These are phyloP conservation scores for Drosophila tripunctata DNA, from an alignment of 2,888 invertebrate genomes.

Conservation along the genomic window DNA sequence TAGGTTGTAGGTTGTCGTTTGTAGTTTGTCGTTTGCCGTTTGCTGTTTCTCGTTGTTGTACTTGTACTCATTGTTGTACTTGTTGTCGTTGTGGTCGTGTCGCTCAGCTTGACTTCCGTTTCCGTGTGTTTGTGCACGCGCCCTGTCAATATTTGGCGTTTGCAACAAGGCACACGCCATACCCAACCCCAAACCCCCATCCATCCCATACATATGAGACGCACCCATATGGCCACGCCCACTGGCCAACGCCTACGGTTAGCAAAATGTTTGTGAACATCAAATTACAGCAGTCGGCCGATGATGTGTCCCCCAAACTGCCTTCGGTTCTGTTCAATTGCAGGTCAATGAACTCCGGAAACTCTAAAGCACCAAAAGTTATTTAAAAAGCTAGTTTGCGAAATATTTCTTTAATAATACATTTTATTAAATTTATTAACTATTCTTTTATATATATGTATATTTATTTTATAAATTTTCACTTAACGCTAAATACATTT, in stretches of 20 bases:
- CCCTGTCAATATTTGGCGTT: constrained; percentile 74
- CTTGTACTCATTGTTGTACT: constrained; percentile 31
- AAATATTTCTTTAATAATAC: constrained; percentile 63
- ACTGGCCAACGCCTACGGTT: constrained; percentile 25
- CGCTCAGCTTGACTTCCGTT: constrained; percentile 72
- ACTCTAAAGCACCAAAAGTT: too few relatives aligned
- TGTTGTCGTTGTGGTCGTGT: constrained; percentile 67
- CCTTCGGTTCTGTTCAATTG: background rate
- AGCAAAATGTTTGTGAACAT: constrained; percentile 59
- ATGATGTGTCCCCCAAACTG: constrained; percentile 13
- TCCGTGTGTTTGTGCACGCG: constrained; percentile 71
- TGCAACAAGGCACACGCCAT: constrained; percentile 67
- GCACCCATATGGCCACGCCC: constrained; percentile 33
- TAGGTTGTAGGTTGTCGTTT: constrained; percentile 33
- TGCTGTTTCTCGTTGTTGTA: constrained; percentile 13
- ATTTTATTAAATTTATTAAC: constrained; percentile 81
- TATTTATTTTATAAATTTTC: constrained; percentile 54
- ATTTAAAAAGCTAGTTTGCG: background rate
- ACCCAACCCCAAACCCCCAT: constrained; percentile 24
- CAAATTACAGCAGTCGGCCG: constrained; percentile 44
- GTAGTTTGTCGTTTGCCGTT: constrained; percentile 32
- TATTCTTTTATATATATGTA: constrained; percentile 34
- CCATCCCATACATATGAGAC: background rate
- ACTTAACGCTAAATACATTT: constrained; percentile 60
- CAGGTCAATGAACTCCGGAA: constrained; percentile 32